Conservation (phyloP, 1,140 invertebrate species). For the Amyelois transitella region DNA sequence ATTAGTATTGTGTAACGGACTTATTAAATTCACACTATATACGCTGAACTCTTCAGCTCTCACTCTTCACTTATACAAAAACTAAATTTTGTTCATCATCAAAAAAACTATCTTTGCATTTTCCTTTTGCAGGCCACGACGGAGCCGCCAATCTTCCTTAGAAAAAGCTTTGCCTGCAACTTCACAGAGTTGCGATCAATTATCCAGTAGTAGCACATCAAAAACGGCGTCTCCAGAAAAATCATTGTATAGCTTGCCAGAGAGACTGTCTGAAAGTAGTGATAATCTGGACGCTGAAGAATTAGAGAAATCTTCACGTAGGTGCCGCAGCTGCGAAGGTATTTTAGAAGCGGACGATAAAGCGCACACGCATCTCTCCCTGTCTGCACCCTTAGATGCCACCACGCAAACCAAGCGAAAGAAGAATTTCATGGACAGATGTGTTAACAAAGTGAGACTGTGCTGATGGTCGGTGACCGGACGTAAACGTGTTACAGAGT, state of each 20-base stretch:
- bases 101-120: background rate
- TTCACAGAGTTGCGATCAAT: conserved; percentile 80
- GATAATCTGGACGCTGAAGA: conserved; percentile 46
- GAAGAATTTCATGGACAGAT: conserved; percentile 85
- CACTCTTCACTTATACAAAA: too few species aligned
- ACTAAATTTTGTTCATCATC: too few species aligned
- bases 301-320: conserved; percentile 39
- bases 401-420: conserved; percentile 76
- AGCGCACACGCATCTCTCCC: conserved; percentile 50
- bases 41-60: too few species aligned
- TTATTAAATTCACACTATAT: too few species aligned
- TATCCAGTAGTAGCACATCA: conserved; percentile 59
- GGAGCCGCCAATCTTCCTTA: conserved; percentile 59
- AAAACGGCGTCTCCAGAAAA: conserved; percentile 54
- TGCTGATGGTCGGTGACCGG: conserved; percentile 62
- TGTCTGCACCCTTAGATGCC: conserved; percentile 58
- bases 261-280: conserved; percentile 58
- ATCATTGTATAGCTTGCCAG: conserved; percentile 51
- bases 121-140: conserved; percentile 44
- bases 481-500: conserved; percentile 36
- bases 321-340: conserved; percentile 66
- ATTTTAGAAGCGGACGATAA: conserved; percentile 59
- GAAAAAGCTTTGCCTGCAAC: conserved; percentile 46
- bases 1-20: too few species aligned
- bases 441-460: conserved; percentile 84